Base-by-base conservation (phyloP, 2,888 invertebrate species). In the Cylloceria caligata region DNA sequence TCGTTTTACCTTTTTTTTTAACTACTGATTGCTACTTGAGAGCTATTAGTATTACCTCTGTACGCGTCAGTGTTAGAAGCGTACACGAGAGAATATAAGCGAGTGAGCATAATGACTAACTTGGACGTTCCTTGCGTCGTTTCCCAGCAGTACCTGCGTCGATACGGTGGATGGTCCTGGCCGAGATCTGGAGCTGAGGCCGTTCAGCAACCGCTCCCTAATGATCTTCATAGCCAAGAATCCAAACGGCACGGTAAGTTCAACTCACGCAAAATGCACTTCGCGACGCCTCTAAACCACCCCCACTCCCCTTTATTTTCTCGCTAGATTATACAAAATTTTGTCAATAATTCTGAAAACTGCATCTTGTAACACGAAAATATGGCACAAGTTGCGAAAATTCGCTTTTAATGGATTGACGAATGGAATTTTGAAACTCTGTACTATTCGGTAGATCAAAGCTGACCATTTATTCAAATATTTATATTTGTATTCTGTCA, bases 101-200 rank as follows among this genome's bases (percentile, higher is more conserved):
- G 34, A 75, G 60, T 47, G 55, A 75, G 55, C 68, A 68, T 76
- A 76, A 82, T 72, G 82, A 82, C 71, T 79, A 79, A 79, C 75
- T 64, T 24, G 39, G 24, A 75, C 72, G 68, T 49, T 68, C 67
- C 72, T 76, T 79, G 75, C 76, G 71, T 76, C 68, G 75, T 83
- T 83, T 83, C 74, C 72, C 83, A 87, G 87, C 87, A 88, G 88
- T 87, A 90, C 90, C 88, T 90, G 92, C 89, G 89, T 89, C 87
- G 92, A 93, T 89, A 90, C 91, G 88, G 92, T 92, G 88, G 92
- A 93, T 89, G 92, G 92, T 88, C 91, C 91, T 88, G 90, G 90
- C 86, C 90, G 92, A 90, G 92, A 92, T 91, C 92, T 91, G 83
- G 92, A 92, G 89, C 86, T 91, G 86, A 92, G 92, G 92, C 92